Conservation (phyloP, 1,140 invertebrate species). For the Heterodera carotae region DNA sequence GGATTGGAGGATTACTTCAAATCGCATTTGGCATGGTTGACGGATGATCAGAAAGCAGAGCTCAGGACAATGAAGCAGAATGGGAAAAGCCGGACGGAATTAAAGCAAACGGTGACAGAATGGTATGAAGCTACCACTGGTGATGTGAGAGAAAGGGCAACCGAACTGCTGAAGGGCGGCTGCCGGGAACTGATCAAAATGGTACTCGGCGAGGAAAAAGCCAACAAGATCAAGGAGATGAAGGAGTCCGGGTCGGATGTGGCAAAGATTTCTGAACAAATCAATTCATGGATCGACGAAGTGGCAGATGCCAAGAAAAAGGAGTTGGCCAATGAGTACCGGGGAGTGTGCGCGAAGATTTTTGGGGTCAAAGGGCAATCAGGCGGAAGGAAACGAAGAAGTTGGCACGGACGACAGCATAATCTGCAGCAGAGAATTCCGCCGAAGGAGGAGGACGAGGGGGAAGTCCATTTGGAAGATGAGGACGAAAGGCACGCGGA, state of each 20-base stretch:
- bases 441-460: conserved; percentile 18
- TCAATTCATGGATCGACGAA: conserved; percentile 39
- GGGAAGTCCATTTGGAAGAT: background rate
- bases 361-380: conserved; percentile 29
- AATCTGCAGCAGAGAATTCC: conserved; percentile 22
- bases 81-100: conserved; percentile 23
- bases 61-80: conserved; percentile 20
- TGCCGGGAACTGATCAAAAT: conserved; percentile 41
- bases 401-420: conserved; percentile 19
- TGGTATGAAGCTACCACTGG: conserved; percentile 34
- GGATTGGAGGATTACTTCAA: conserved; percentile 50
- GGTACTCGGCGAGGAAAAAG: conserved; percentile 50
- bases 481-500: conserved; percentile 10
- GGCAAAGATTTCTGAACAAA: conserved; percentile 38
- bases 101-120: conserved; percentile 24
- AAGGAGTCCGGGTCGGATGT: conserved; percentile 45
- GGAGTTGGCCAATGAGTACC: conserved; percentile 32
- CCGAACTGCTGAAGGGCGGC: conserved; percentile 38
- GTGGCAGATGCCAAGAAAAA: conserved; percentile 52
- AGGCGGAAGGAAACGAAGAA: conserved; percentile 16
- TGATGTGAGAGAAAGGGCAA: conserved; percentile 49
- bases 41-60: conserved; percentile 41
- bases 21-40: conserved; percentile 50
- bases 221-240: conserved; percentile 47
- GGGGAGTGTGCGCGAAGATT: conserved; percentile 36